Conservation (phyloP, 2,888 invertebrate species). For the Pyralis farinalis region DNA sequence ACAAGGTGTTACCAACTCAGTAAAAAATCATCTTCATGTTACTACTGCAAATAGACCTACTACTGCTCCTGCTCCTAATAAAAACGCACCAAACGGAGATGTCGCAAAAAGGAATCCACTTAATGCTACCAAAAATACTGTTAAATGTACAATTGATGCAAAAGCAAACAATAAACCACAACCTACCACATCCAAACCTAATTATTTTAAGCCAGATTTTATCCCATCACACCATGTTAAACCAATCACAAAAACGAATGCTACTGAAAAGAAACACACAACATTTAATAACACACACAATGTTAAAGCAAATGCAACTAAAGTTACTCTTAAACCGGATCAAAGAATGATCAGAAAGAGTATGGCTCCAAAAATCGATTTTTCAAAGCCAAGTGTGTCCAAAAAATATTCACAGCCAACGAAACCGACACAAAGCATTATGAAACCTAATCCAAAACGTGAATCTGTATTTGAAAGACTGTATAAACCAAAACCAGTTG, state of each 20-base stretch:
- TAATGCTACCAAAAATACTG: slow-evolving; percentile 9
- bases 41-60: slow-evolving; percentile 31
- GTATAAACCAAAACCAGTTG: slow-evolving; percentile 51
- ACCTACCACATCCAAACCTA: slow-evolving; percentile 1
- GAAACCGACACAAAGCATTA: slow-evolving; percentile 7
- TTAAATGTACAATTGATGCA: slow-evolving; percentile 1
- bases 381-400: slow-evolving; percentile 19
- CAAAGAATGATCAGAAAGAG: slow-evolving; percentile 24
- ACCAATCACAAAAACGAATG: neutral
- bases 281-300: slow-evolving; percentile 2
- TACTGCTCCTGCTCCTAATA: slow-evolving; percentile 23
- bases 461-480: slow-evolving; percentile 64
- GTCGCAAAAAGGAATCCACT: neutral
- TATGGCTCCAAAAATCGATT: slow-evolving; percentile 22
- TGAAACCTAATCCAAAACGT: slow-evolving; percentile 17
- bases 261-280: slow-evolving; percentile 3
- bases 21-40: slow-evolving; percentile 33
- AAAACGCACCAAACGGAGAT: slow-evolving; percentile 12
- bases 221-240: too few species aligned
- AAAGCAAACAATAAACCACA: neutral
- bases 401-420: slow-evolving; percentile 35
- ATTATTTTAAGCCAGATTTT: too few species aligned
- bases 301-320: slow-evolving; percentile 9
- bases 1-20: slow-evolving; percentile 10
- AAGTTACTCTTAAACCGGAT: too few species aligned